Conservation (phyloP, 1,140 invertebrate species). For the Scaptomyza pallida region DNA sequence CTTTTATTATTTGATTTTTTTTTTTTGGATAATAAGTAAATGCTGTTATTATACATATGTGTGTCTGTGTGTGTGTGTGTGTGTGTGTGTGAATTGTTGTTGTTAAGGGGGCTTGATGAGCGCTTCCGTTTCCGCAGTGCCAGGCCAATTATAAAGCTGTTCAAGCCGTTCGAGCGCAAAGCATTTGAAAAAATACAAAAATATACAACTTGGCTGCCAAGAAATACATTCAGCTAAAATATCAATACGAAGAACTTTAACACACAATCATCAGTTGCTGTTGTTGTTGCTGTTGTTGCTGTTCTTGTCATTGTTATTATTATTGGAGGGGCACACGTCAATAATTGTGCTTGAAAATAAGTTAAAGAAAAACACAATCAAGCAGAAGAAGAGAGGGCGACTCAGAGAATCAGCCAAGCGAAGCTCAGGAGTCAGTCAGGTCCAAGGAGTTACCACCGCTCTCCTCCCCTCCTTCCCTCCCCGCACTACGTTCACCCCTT, state of each 20-base stretch:
- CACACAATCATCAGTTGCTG: conserved; percentile 7
- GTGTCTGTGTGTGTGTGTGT: conserved; percentile 21
- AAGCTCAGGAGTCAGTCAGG: conserved; percentile 31
- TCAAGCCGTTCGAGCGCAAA: conserved; percentile 53
- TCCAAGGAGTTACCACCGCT: conserved; percentile 15
- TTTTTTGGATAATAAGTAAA: conserved; percentile 30
- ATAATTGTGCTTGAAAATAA: conserved; percentile 76
- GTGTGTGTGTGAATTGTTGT: conserved; percentile 26
- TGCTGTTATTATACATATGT: conserved; percentile 21
- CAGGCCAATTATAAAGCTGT: conserved; percentile 52
- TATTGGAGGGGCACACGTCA: conserved; percentile 67
- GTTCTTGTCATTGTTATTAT: conserved; percentile 47
- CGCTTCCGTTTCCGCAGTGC: conserved; percentile 52
- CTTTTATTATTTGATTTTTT: not conserved
- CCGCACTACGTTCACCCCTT: not conserved
- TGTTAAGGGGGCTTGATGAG: conserved; percentile 47
- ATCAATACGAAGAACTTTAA: conserved; percentile 35
- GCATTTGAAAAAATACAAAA: conserved; percentile 25
- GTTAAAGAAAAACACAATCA: conserved; percentile 75
- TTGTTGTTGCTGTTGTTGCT: conserved; percentile 8
- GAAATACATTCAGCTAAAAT: conserved; percentile 31
- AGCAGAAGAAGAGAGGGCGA: conserved; percentile 49
- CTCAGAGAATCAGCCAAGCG: conserved; percentile 28
- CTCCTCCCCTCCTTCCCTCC: conserved; percentile 11
- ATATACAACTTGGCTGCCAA: conserved; percentile 16